Conservation (phyloP, 2,888 invertebrate species). For the Epinotia nisella region DNA sequence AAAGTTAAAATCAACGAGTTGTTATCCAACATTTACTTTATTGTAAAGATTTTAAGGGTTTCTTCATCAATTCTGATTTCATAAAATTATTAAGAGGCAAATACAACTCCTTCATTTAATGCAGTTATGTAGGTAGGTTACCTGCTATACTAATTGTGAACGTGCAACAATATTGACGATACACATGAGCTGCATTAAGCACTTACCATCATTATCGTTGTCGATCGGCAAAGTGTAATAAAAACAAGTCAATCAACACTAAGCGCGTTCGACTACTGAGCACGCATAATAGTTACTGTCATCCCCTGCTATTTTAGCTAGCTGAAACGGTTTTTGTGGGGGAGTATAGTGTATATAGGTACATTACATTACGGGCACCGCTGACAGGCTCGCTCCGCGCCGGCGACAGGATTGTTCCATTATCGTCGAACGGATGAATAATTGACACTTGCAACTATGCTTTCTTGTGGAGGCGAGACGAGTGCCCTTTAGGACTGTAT, state of each 20-base stretch:
- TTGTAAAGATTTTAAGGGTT: no score
- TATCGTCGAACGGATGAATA: constrained; percentile 78
- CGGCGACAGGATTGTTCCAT: constrained; percentile 82
- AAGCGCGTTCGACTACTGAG: constrained; percentile 9
- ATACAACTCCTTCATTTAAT: no score
- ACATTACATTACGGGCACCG: constrained; percentile 72
- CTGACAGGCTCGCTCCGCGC: constrained; percentile 75
- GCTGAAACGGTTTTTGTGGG: constrained; percentile 63
- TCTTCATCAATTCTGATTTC: no score
- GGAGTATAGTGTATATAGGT: constrained; percentile 56
- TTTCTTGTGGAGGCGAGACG: constrained; percentile 64
- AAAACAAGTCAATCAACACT: constrained; percentile 17
- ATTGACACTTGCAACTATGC: constrained; percentile 71
- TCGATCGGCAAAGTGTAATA: constrained; percentile 1
- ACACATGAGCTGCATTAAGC: background rate
- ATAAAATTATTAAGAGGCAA: no score
- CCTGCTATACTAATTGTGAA: background rate
- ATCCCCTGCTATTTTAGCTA: constrained; percentile 52
- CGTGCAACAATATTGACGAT: background rate
- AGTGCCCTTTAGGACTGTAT: background rate
- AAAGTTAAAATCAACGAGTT: no score
- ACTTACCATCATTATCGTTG: constrained; percentile 20
- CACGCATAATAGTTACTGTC: constrained; percentile 41
- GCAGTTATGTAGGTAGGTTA: no score
- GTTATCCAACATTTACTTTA: no score